phyloP scores from a whole-genome alignment of 2,797 vertebrate species.

The Hemibagrus guttatus region DNA sequence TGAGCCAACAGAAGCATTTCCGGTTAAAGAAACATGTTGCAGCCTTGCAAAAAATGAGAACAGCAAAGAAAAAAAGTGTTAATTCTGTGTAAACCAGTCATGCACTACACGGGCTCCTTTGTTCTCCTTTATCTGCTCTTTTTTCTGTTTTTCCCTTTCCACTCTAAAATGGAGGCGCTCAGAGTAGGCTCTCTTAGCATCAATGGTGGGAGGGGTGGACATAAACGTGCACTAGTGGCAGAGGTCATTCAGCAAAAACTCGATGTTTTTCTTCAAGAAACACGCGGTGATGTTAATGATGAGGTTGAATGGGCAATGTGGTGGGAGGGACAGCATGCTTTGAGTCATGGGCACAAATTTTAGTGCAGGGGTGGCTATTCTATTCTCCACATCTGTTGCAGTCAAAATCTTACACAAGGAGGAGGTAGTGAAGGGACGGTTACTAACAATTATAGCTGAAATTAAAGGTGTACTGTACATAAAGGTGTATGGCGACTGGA shows the following conservation, averaged over 20 bases:
- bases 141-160: not conserved
- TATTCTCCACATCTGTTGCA: not conserved
- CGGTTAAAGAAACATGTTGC: not conserved
- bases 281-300: slow-evolving; percentile 1
- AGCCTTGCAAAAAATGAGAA: not conserved
- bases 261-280: slow-evolving; percentile 1
- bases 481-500: not conserved
- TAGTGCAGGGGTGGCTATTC: not conserved
- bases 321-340: not conserved
- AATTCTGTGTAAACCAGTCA: not conserved
- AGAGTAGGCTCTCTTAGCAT: slow-evolving; percentile 15
- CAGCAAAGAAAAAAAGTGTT: not conserved
- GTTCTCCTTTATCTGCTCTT: not conserved
- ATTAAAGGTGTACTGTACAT: no score
- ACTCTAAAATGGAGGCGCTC: not conserved
- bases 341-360: not conserved
- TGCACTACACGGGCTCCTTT: not conserved
- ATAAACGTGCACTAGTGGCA: not conserved
- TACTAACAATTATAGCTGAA: no score
- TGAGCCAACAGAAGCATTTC: not conserved
- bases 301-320: not conserved
- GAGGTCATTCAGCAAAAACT: not conserved
- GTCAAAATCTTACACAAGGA: no score
- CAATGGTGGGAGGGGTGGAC: not conserved
- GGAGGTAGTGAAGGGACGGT: no score